phyloP scores from a whole-genome alignment of 2,888 invertebrate genomes.

The Gandaritis pyraliata region DNA sequence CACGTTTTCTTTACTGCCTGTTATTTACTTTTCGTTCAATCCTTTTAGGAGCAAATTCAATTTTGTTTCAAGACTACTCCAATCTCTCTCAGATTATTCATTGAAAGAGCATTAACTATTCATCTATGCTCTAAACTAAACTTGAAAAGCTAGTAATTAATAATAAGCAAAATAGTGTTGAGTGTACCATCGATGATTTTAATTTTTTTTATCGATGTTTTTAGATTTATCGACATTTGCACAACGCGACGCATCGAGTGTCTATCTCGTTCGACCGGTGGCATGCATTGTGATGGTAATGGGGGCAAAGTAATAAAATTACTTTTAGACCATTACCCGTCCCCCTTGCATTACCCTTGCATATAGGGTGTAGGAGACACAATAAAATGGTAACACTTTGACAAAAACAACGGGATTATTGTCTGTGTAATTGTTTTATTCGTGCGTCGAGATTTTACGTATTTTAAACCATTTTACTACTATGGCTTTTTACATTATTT shows the following conservation, averaged over 20 bases:
- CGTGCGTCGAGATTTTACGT: conserved; percentile 46
- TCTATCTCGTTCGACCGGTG: conserved; percentile 74
- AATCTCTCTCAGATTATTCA: not conserved
- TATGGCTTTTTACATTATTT: not conserved
- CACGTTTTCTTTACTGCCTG: conserved; percentile 49
- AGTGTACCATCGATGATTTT: conserved; percentile 2
- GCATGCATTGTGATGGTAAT: conserved; percentile 83
- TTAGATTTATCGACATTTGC: conserved; percentile 33
- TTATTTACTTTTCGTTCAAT: conserved; percentile 23
- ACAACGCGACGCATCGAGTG: conserved; percentile 52
- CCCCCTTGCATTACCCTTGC: conserved; percentile 65
- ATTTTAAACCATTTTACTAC: conserved; percentile 33
- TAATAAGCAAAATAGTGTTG: conserved; percentile 13
- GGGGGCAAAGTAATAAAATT: conserved; percentile 84
- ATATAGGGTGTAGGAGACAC: conserved; percentile 75
- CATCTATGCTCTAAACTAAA: no score
- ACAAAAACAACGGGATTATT: conserved; percentile 72
- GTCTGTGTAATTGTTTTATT: conserved; percentile 74
- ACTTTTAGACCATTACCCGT: conserved; percentile 83
- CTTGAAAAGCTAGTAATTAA: not conserved
- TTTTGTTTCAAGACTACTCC: conserved; percentile 2
- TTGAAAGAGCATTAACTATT: not conserved
- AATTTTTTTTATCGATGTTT: conserved; percentile 24
- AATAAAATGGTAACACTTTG: conserved; percentile 71
- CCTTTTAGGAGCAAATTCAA: conserved; percentile 15